These are phyloP conservation scores for Calyptomena viridis DNA, from an alignment of 2,113 vertebrate species.

Conservation along the genomic window DNA sequence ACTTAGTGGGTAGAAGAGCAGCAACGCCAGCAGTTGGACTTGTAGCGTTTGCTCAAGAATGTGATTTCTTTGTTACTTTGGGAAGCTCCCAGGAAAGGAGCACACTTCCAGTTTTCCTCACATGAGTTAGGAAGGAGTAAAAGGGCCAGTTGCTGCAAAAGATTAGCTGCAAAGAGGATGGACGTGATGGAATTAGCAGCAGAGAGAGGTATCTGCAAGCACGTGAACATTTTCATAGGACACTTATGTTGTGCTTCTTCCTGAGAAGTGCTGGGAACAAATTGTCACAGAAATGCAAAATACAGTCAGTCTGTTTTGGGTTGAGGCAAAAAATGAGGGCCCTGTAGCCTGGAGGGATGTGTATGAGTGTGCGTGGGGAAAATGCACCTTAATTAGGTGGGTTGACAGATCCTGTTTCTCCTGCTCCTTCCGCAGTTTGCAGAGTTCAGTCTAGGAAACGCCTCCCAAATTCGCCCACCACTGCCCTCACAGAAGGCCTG, in stretches of 20 bases:
- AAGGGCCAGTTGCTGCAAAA: neutral
- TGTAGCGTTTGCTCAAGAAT: neutral
- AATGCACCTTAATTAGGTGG: neutral
- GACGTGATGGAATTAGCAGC: neutral
- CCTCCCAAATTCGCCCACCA: neutral
- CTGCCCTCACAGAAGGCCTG: neutral
- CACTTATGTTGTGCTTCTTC: rapidly evolving
- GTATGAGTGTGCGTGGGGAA: neutral
- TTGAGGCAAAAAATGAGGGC: neutral
- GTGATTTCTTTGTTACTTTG: neutral
- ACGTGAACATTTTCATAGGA: neutral
- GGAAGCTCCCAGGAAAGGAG: neutral
- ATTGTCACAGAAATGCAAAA: neutral
- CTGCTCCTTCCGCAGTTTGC: neutral
- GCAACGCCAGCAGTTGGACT: neutral
- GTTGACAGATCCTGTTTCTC: conserved; percentile 43
- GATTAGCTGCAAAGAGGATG: neutral
- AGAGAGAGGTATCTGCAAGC: rapidly evolving
- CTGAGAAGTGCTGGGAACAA: neutral
- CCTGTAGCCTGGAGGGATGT: neutral
- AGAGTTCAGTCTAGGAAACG: neutral
- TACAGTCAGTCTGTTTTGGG: neutral
- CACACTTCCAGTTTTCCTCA: neutral
- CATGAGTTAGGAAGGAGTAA: neutral
- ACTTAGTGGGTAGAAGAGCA: neutral